Evolutionary conservation across 2,888 invertebrate species (phyloP), one percentile per base, ranked within the genome.

Genomic region (Lycocerus yunnanus): DNA sequence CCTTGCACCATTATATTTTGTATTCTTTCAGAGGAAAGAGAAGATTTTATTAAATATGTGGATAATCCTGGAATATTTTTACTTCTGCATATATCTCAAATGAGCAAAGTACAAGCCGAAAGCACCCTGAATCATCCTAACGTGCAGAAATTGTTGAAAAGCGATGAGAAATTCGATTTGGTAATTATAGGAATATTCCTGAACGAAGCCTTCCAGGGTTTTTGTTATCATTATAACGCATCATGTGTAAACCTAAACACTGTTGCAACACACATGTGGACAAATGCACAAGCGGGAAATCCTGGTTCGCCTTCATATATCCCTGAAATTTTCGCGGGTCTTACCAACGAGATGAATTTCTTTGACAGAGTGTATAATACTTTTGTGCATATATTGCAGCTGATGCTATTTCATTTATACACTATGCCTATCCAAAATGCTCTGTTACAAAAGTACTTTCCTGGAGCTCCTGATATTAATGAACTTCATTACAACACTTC

Each of bases 331-430:
- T 87, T 87, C 73, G 78, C 88, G 68, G 84, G 86, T 4, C 88
- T 83, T 70, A 80, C 85, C 58, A 86, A 89, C 20, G 83, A 83
- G 59, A 89, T 90, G 85, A 89, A 85, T 58, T 91, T 93, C 77
- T 84, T 84, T 81, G 88, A 89, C 78, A 84, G 92, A 77, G 65
- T 90, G 0, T 83, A 87, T 18, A 93, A 92, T 81, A 4, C 83
- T 84, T 0, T 70, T 87, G 2, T 85, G 84, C 58, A 85, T 58
- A 21, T 78, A 4, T 65, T 78, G 20, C 66, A 80, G 60, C 65
- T 63, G 13, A 71, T 78, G 15, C 80, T 75, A 15, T 63, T 69
- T 5, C 61, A 88, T 43, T 84, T 86, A 0, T 74, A 77, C 15
- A 69, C 71, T 21, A 70, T 78, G 18, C 82, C 82, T 1, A 43